These are phyloP conservation scores for Iguana delicatissima DNA, from an alignment of 2,797 vertebrate genomes.

Conservation along the genomic window DNA sequence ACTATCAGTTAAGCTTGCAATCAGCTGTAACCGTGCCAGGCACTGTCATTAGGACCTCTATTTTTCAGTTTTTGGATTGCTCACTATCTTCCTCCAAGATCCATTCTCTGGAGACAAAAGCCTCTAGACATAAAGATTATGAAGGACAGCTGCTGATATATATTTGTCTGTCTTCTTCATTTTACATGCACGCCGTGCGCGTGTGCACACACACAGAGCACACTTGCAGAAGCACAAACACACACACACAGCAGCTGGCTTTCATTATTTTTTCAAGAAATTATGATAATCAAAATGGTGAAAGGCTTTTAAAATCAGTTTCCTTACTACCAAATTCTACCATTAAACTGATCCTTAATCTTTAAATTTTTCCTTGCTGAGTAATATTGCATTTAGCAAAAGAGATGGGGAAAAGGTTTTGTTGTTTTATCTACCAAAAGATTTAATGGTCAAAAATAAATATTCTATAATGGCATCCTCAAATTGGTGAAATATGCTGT, in stretches of 20 bases:
- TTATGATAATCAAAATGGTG: neutral
- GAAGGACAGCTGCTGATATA: neutral
- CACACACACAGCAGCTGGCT: neutral
- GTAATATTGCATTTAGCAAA: neutral
- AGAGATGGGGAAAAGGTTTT: neutral
- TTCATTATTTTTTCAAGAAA: neutral
- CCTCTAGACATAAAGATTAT: constrained; percentile 28
- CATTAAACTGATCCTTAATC: rapidly evolving
- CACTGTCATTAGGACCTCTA: constrained; percentile 22
- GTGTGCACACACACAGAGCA: neutral
- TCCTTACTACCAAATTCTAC: neutral
- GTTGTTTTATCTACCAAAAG: neutral
- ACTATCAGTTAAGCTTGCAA: constrained; percentile 46
- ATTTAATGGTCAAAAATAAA: neutral
- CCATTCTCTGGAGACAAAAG: constrained; percentile 22
- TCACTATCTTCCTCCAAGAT: constrained; percentile 30
- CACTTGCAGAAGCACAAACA: neutral
- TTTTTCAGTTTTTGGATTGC: constrained; percentile 39
- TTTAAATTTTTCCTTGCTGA: neutral
- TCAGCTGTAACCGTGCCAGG: constrained; percentile 54
- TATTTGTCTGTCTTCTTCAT: constrained; percentile 15
- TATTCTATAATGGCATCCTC: neutral
- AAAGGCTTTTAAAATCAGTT: neutral
- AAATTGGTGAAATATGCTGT: neutral
- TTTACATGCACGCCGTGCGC: no score